A percentile compares a stretch with the other conserved stretches of the same genome.
phyloP scores from a whole-genome alignment of 2,113 vertebrate species.

The Syngnathus scovelli region DNA sequence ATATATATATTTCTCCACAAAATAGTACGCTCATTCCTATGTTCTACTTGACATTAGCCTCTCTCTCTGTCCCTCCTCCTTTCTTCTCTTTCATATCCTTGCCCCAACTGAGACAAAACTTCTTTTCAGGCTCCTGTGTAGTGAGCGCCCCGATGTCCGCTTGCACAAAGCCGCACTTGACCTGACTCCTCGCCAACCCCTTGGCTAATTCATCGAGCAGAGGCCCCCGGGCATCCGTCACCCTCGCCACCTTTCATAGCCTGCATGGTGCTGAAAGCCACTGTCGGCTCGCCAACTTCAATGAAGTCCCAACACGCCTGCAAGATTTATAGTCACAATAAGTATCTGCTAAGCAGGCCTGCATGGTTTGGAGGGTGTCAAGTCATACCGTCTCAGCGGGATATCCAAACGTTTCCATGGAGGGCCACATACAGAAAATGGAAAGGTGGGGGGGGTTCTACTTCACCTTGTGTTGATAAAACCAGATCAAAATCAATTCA shows the following conservation, averaged over 20 bases:
- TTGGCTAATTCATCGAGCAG: constrained; percentile 64
- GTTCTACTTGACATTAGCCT: constrained; percentile 25
- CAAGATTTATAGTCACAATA: constrained; percentile 69
- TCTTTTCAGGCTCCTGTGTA: constrained; percentile 58
- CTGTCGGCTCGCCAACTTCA: constrained; percentile 68
- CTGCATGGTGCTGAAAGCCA: constrained; percentile 66
- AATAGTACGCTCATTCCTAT: constrained; percentile 17
- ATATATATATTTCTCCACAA: neutral
- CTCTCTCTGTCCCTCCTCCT: constrained; percentile 33
- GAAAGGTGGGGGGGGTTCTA: neutral
- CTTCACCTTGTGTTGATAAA: neutral
- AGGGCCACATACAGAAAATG: neutral
- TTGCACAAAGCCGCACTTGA: constrained; percentile 65
- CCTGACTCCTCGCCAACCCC: constrained; percentile 69
- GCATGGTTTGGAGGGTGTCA: constrained; percentile 25
- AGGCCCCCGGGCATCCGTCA: constrained; percentile 68
- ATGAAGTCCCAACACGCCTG: constrained; percentile 61
- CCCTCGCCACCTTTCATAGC: constrained; percentile 66
- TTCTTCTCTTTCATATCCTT: constrained; percentile 49
- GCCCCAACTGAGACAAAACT: constrained; percentile 60
- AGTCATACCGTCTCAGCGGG: constrained; percentile 36
- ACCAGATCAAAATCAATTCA: neutral
- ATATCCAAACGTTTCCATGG: neutral
- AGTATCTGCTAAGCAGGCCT: constrained; percentile 51
- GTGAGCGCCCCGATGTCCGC: constrained; percentile 53